phyloP scores from a whole-genome alignment of 2,113 vertebrate species.

The Albula glossodonta region DNA sequence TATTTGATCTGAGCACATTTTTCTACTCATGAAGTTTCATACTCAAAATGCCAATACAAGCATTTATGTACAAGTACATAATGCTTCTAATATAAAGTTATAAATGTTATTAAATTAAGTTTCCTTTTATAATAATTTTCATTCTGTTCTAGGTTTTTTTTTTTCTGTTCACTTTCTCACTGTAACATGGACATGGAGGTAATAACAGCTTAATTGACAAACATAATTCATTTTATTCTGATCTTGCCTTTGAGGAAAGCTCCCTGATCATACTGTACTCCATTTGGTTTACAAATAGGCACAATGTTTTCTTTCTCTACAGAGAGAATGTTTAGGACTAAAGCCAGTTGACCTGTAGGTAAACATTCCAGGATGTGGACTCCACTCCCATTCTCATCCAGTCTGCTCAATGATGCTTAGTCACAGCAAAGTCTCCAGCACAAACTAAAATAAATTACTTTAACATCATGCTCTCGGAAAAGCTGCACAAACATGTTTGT shows the following conservation, averaged over 20 bases:
- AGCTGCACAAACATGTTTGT: too few species aligned
- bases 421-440: background rate
- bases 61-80: conserved; percentile 37
- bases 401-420: background rate
- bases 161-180: background rate
- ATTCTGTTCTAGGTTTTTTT: background rate
- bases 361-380: background rate
- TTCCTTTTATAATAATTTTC: conserved; percentile 40
- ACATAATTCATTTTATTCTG: conserved; percentile 28
- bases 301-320: background rate
- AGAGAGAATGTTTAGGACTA: conserved; percentile 2
- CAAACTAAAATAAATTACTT: too few species aligned
- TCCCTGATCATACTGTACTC: too few species aligned
- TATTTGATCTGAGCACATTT: conserved; percentile 74
- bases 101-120: conserved; percentile 4
- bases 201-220: conserved; percentile 19
- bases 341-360: conserved; percentile 21
- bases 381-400: background rate
- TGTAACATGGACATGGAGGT: conserved; percentile 22
- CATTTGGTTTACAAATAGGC: background rate
- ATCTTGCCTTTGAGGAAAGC: too few species aligned
- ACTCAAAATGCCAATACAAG: conserved; percentile 52
- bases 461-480: too few species aligned
- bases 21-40: conserved; percentile 31
- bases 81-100: conserved; percentile 8